Conservation (phyloP, 2,797 vertebrate species). For the Oreochromis grahami region DNA sequence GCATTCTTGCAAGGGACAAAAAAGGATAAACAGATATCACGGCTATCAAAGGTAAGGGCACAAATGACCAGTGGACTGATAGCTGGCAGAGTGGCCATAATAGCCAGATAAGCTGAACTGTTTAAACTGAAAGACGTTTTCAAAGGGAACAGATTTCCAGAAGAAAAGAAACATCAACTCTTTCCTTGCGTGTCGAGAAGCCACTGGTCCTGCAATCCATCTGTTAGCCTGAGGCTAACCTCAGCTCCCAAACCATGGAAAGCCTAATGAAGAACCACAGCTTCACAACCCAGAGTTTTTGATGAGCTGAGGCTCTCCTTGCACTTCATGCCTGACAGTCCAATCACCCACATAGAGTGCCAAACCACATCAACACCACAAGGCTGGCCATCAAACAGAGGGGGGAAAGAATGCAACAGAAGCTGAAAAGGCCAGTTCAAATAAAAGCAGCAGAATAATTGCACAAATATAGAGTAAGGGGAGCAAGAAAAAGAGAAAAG, state of each 20-base stretch:
- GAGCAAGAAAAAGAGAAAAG: neutral
- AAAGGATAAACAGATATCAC: conserved; percentile 64
- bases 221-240: conserved; percentile 54
- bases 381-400: conserved; percentile 12
- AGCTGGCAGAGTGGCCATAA: neutral
- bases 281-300: conserved; percentile 38
- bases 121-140: conserved; percentile 1
- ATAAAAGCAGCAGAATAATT: conserved; percentile 26
- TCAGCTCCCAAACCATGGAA: conserved; percentile 40
- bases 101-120: conserved; percentile 19
- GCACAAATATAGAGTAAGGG: neutral
- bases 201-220: conserved; percentile 54
- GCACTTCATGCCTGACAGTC: conserved; percentile 58
- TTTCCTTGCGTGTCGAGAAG: conserved; percentile 33
- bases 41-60: conserved; percentile 15
- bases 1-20: conserved; percentile 45
- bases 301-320: conserved; percentile 59
- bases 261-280: conserved; percentile 59
- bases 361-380: conserved; percentile 57
- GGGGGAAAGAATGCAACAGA: conserved; percentile 1
- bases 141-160: neutral
- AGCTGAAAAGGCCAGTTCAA: conserved; percentile 47
- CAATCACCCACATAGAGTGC: conserved; percentile 59
- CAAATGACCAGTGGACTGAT: conserved; percentile 23
- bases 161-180: conserved; percentile 9